phyloP scores from a whole-genome alignment of 2,113 vertebrate genomes.

The Lycaon pictus region DNA sequence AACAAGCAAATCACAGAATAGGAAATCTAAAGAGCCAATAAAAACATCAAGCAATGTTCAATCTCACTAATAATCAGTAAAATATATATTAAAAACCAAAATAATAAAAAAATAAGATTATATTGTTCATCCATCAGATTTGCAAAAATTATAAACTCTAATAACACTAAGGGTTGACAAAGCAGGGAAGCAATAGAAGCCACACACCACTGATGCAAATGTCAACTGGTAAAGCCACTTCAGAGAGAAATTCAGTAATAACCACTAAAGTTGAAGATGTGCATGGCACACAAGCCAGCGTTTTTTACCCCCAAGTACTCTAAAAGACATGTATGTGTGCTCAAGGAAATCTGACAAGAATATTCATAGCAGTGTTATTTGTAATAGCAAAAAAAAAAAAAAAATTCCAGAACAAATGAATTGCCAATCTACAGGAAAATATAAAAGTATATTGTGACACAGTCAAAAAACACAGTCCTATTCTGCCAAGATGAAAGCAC shows the following conservation, averaged over 20 bases:
- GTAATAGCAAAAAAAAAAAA: neutral
- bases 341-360: neutral
- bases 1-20: neutral
- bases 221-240: neutral
- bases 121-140: neutral
- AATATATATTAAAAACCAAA: neutral
- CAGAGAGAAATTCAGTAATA: neutral
- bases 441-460: neutral
- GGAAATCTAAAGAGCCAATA: neutral
- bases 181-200: neutral
- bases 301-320: neutral
- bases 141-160: neutral
- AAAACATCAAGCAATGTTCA: neutral
- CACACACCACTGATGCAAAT: neutral
- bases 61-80: constrained; percentile 17
- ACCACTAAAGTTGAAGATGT: neutral
- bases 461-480: neutral
- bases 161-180: neutral
- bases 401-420: neutral
- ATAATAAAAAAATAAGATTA: neutral
- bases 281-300: neutral
- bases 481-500: neutral
- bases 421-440: neutral
- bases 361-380: neutral
- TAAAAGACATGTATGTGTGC: neutral